Percentiles rank a stretch among this genome's conserved stretches.
Evolutionary conservation across 2,888 invertebrate species (phyloP).

Genomic region (Rhogogaster chlorosoma): DNA sequence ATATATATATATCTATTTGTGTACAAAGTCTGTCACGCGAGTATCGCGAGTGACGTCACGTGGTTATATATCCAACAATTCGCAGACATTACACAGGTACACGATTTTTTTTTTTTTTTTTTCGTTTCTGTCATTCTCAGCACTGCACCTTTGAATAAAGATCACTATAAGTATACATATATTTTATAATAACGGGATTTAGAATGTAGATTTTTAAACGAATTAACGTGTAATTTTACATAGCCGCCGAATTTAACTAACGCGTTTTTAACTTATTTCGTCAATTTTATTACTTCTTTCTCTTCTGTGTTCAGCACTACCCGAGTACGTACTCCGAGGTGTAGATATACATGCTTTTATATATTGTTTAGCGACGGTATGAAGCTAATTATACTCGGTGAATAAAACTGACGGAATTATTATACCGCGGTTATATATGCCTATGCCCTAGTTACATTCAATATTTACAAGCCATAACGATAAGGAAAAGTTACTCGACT

Average conservation of each 20-base stretch:
- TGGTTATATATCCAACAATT: not conserved
- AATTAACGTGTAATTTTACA: not conserved
- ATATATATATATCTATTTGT: not conserved
- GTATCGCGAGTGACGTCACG: conserved; percentile 11
- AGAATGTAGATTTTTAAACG: not conserved
- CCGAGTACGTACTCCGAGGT: not conserved
- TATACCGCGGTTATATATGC: not conserved
- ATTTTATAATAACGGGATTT: not conserved
- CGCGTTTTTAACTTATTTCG: not conserved
- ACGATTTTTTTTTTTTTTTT: not conserved
- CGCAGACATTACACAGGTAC: not conserved
- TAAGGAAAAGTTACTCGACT: conserved; percentile 24
- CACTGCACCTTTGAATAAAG: not conserved
- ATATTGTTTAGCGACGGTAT: not conserved
- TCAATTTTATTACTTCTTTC: not conserved
- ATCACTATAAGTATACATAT: not conserved
- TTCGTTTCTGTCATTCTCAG: not conserved
- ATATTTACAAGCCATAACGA: conserved; percentile 39
- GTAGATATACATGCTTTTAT: no score
- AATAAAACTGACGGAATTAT: not conserved
- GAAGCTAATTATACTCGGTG: conserved; percentile 6
- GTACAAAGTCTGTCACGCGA: not conserved
- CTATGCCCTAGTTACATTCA: conserved; percentile 35
- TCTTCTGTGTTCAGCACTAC: not conserved
- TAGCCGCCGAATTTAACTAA: not conserved